These are phyloP conservation scores for Hippocampus mohnikei DNA, from an alignment of 2,113 vertebrate genomes.

Conservation along the genomic window DNA sequence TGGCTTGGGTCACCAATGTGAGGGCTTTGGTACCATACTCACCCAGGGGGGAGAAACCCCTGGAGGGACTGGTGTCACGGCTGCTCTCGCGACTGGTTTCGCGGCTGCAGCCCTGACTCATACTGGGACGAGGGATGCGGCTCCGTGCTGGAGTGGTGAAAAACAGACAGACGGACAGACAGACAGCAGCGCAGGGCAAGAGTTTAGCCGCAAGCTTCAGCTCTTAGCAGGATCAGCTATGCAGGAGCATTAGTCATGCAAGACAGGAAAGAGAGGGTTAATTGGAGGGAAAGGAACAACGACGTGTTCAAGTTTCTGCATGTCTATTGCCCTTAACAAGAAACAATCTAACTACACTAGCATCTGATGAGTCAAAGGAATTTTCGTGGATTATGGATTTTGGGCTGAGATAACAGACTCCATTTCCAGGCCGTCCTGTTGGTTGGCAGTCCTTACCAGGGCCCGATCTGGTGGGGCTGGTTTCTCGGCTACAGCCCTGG, in stretches of 20 bases:
- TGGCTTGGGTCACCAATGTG: background rate
- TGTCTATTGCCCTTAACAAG: background rate
- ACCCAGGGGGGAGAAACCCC: constrained; percentile 89
- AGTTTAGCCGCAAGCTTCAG: constrained; percentile 41
- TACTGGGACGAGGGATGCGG: constrained; percentile 89
- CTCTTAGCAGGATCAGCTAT: constrained; percentile 24
- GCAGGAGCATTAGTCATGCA: constrained; percentile 41
- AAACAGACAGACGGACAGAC: constrained; percentile 11
- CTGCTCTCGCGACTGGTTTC: constrained; percentile 95
- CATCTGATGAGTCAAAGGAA: background rate
- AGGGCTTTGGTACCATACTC: constrained; percentile 61
- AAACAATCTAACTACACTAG: background rate
- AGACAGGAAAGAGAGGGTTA: constrained; percentile 1
- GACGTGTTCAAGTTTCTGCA: background rate
- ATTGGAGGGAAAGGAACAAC: background rate
- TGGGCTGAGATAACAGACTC: background rate
- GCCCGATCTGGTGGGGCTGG: constrained; percentile 83
- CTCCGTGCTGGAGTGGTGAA: constrained; percentile 76
- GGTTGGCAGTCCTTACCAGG: constrained; percentile 73
- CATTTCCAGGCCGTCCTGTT: background rate
- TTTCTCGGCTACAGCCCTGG: constrained; percentile 93
- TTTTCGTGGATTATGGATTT: background rate
- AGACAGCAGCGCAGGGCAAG: constrained; percentile 29
- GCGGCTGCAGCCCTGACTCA: constrained; percentile 95
- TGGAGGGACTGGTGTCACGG: constrained; percentile 88